phyloP scores from a whole-genome alignment of 92 coral and sea anemone species.

The Epizoanthus fatuus region DNA sequence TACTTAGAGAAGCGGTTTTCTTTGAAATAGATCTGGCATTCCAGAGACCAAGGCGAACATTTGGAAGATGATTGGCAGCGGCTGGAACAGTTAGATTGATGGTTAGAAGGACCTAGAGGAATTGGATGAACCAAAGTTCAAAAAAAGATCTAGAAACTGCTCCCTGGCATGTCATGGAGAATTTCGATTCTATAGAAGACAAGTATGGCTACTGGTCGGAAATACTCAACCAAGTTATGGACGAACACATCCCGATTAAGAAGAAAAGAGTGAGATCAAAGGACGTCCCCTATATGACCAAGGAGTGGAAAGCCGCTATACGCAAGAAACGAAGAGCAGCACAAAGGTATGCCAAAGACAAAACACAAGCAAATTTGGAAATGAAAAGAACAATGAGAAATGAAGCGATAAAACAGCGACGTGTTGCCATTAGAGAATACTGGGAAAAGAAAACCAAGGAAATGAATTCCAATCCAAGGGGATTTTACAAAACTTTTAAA shows the following conservation, averaged over 20 bases:
- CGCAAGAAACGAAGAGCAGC: constrained; percentile 44
- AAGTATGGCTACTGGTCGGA: constrained; percentile 45
- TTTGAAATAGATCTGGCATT: constrained; percentile 12
- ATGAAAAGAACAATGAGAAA: constrained; percentile 46
- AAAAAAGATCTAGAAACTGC: not conserved
- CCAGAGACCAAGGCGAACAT: constrained; percentile 9
- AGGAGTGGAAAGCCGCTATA: constrained; percentile 41
- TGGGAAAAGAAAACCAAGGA: too few relatives aligned
- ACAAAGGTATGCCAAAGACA: constrained; percentile 27
- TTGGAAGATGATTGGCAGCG: constrained; percentile 15
- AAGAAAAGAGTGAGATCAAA: constrained; percentile 23
- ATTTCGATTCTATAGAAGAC: constrained; percentile 36
- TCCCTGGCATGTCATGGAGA: constrained; percentile 52
- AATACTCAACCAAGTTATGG: constrained; percentile 16
- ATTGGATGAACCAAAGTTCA: too few relatives aligned
- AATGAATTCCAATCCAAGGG: too few relatives aligned
- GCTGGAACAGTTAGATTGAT: constrained; percentile 4
- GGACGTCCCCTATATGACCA: constrained; percentile 52
- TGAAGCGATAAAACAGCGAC: constrained; percentile 33
- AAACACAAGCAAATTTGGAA: constrained; percentile 30
- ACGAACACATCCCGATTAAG: constrained; percentile 50
- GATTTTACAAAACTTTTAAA: too few relatives aligned
- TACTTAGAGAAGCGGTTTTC: constrained; percentile 9
- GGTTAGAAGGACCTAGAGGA: not conserved
- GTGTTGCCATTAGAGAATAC: too few relatives aligned